These are phyloP conservation scores for Caranx melampygus DNA, from an alignment of 2,113 vertebrate species.

Conservation along the genomic window DNA sequence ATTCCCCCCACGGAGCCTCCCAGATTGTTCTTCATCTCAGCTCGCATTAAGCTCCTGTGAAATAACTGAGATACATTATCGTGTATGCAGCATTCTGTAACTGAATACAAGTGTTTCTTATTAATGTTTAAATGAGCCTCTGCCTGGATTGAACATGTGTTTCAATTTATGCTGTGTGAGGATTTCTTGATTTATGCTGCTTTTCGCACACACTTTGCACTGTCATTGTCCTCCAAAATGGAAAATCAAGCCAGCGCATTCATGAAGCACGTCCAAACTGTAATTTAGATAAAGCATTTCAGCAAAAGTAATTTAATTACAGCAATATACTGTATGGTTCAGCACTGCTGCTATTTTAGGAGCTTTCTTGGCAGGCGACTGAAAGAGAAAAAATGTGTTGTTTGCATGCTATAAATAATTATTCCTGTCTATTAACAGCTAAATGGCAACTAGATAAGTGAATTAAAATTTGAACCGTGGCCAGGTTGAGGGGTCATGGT, in stretches of 20 bases:
- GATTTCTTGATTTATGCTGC: slow-evolving; percentile 59
- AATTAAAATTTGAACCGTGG: slow-evolving; percentile 2
- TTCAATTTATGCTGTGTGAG: slow-evolving; percentile 59
- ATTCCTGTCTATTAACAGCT: neutral
- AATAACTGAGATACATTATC: slow-evolving; percentile 50
- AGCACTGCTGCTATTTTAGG: slow-evolving; percentile 28
- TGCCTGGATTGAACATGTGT: slow-evolving; percentile 56
- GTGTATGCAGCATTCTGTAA: slow-evolving; percentile 27
- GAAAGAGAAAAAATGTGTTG: slow-evolving; percentile 9
- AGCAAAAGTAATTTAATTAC: slow-evolving; percentile 47
- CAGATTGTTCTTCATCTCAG: slow-evolving; percentile 43
- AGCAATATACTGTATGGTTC: slow-evolving; percentile 2
- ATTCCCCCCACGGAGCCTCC: slow-evolving; percentile 9
- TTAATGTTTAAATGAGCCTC: slow-evolving; percentile 51
- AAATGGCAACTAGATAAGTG: neutral
- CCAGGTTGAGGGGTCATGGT: slow-evolving; percentile 39
- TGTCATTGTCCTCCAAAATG: slow-evolving; percentile 32
- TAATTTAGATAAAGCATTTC: slow-evolving; percentile 58
- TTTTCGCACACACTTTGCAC: slow-evolving; percentile 17
- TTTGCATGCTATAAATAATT: neutral
- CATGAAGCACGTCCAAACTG: slow-evolving; percentile 32
- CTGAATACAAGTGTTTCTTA: slow-evolving; percentile 54
- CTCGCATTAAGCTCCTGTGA: slow-evolving; percentile 39
- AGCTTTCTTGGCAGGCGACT: slow-evolving; percentile 5
- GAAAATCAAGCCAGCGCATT: slow-evolving; percentile 43